These are phyloP conservation scores for Knipowitschia caucasica DNA, from an alignment of 2,797 vertebrate species.

Conservation along the genomic window DNA sequence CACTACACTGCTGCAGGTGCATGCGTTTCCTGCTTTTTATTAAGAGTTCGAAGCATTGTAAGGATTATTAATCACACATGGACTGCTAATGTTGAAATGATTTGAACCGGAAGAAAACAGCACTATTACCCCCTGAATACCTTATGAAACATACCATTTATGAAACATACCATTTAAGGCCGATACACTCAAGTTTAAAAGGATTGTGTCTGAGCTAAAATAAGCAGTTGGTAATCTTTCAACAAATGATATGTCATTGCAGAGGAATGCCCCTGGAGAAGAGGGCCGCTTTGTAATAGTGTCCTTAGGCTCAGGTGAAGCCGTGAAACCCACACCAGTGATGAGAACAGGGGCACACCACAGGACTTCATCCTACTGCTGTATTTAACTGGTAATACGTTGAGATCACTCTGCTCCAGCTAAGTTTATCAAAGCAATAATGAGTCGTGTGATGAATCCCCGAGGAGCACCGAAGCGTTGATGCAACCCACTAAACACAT, in stretches of 20 bases:
- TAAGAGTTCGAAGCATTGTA: background rate
- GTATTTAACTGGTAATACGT: slow-evolving; percentile 46
- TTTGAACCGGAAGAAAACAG: background rate
- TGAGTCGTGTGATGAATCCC: slow-evolving; percentile 30
- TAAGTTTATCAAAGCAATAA: slow-evolving; percentile 48
- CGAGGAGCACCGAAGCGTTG: slow-evolving; percentile 13
- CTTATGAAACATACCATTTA: slow-evolving; percentile 12
- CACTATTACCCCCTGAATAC: background rate
- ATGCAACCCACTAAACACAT: slow-evolving; percentile 14
- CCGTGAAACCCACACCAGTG: slow-evolving; percentile 41
- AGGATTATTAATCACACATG: background rate
- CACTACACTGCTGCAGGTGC: background rate
- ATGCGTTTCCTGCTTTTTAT: no score
- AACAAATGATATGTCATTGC: slow-evolving; percentile 53
- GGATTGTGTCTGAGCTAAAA: slow-evolving; percentile 52
- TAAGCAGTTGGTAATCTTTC: slow-evolving; percentile 43
- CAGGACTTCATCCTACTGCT: slow-evolving; percentile 38
- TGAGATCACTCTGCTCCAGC: slow-evolving; percentile 37
- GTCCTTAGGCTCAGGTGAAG: slow-evolving; percentile 52
- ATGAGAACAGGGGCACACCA: slow-evolving; percentile 23
- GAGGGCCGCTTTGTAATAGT: slow-evolving; percentile 32
- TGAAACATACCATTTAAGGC: slow-evolving; percentile 61
- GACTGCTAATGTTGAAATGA: background rate
- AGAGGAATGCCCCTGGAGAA: slow-evolving; percentile 60
- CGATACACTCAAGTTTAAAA: slow-evolving; percentile 39